phyloP scores from a whole-genome alignment of 2,888 invertebrate genomes.

The Itoplectis maculator region DNA sequence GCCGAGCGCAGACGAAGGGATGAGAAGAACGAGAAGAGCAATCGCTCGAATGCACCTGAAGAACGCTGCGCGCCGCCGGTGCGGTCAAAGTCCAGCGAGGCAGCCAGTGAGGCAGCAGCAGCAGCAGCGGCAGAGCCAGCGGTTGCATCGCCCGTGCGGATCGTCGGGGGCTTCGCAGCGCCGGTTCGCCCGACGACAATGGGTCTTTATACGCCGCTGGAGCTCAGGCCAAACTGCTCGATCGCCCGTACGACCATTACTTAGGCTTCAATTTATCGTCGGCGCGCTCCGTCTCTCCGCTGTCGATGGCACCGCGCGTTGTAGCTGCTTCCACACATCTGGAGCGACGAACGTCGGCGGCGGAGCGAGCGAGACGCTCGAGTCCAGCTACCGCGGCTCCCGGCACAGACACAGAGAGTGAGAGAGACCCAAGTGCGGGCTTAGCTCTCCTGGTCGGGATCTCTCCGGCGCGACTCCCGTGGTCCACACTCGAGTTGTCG shows the following conservation, averaged over 20 bases:
- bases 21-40: constrained; percentile 22
- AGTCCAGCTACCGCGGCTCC: constrained; percentile 45
- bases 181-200: constrained; percentile 44
- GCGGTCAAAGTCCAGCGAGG: constrained; percentile 26
- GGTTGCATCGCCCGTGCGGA: not conserved
- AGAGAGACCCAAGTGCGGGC: constrained; percentile 5
- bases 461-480: not conserved
- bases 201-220: constrained; percentile 40
- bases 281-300: constrained; percentile 59
- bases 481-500: constrained; percentile 1
- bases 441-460: not conserved
- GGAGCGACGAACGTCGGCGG: constrained; percentile 52
- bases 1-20: not conserved
- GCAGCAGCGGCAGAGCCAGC: not conserved
- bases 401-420: constrained; percentile 55
- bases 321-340: constrained; percentile 62
- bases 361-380: not conserved
- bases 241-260: constrained; percentile 71
- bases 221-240: constrained; percentile 43
- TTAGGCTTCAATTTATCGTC: constrained; percentile 74
- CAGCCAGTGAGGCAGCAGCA: not conserved
- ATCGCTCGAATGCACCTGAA: constrained; percentile 29
- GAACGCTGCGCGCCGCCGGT: constrained; percentile 8
- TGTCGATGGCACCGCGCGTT: constrained; percentile 66
- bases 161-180: not conserved